A percentile compares a stretch with the other conserved stretches of the same genome.
Conservation (phyloP, 2,113 vertebrate species). For the Orthonyx spaldingii region DNA sequence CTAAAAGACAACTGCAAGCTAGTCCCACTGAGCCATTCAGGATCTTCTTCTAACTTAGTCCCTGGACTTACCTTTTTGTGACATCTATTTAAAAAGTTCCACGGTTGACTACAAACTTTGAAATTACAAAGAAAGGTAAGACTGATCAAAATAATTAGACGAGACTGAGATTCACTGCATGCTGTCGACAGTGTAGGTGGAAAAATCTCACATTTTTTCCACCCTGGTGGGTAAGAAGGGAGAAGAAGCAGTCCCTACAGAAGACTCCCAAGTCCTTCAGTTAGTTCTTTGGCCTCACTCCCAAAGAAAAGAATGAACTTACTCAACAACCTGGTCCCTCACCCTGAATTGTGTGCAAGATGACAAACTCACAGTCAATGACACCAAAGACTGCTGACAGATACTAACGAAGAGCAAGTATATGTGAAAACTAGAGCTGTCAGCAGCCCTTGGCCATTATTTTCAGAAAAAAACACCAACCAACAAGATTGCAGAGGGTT, state of each 20-base stretch:
- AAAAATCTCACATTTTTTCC: neutral
- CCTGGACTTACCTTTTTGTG: neutral
- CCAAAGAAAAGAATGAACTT: neutral
- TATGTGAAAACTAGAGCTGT: neutral
- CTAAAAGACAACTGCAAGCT: neutral
- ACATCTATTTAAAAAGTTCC: neutral
- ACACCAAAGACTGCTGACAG: neutral
- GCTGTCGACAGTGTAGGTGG: neutral
- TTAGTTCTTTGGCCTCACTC: neutral
- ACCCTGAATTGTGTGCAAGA: neutral
- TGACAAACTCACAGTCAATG: neutral
- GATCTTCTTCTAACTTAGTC: neutral
- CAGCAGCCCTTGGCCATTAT: neutral
- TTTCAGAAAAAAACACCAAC: neutral
- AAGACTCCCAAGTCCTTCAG: neutral
- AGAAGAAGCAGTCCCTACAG: neutral
- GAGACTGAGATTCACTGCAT: neutral
- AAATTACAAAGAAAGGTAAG: neutral
- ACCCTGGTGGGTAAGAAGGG: neutral
- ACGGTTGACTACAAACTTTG: neutral
- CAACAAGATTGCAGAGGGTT: neutral
- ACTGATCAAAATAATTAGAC: neutral
- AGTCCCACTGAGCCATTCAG: neutral
- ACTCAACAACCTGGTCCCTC: neutral
- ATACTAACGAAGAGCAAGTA: neutral